These are phyloP conservation scores for Drosophila borborema DNA, from an alignment of 2,888 invertebrate species.

Conservation along the genomic window DNA sequence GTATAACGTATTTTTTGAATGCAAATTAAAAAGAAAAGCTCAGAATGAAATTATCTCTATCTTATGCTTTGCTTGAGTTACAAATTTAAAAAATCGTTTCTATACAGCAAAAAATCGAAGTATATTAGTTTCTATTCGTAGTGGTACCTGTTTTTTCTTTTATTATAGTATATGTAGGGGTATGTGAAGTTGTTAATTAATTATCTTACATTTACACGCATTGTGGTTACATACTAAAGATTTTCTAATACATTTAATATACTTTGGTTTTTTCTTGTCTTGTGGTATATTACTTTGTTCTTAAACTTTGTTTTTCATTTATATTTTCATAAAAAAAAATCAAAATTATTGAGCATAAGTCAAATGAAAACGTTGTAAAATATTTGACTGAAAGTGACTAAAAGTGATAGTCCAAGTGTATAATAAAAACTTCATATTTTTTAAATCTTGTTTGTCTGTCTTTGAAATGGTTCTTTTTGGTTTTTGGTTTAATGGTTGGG, in stretches of 20 bases:
- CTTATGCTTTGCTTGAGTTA: background rate
- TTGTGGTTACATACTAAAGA: conserved; percentile 67
- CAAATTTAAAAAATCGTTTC: conserved; percentile 15
- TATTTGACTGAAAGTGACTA: background rate
- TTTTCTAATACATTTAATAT: conserved; percentile 78
- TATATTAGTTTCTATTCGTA: conserved; percentile 20
- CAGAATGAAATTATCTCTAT: background rate
- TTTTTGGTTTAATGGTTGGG: conserved; percentile 17
- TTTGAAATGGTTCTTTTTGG: conserved; percentile 12
- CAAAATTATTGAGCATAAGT: conserved; percentile 22
- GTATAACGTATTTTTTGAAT: conserved; percentile 29
- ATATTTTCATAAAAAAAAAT: conserved; percentile 13
- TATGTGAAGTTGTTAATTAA: conserved; percentile 37
- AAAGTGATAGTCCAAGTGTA: background rate
- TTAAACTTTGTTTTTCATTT: conserved; percentile 7
- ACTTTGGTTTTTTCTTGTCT: conserved; percentile 24
- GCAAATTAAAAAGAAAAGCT: conserved; percentile 8
- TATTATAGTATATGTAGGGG: conserved; percentile 30
- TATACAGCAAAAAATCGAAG: conserved; percentile 45
- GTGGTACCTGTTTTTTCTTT: conserved; percentile 37
- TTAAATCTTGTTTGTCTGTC: conserved; percentile 6
- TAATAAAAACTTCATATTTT: conserved; percentile 4
- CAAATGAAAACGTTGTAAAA: conserved; percentile 1
- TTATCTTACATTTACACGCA: conserved; percentile 69
- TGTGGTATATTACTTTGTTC: conserved; percentile 31